A percentile compares a stretch with the other conserved stretches of the same genome.
Evolutionary conservation across 2,888 invertebrate genomes (phyloP).

Genomic region (Cantharis lateralis): DNA sequence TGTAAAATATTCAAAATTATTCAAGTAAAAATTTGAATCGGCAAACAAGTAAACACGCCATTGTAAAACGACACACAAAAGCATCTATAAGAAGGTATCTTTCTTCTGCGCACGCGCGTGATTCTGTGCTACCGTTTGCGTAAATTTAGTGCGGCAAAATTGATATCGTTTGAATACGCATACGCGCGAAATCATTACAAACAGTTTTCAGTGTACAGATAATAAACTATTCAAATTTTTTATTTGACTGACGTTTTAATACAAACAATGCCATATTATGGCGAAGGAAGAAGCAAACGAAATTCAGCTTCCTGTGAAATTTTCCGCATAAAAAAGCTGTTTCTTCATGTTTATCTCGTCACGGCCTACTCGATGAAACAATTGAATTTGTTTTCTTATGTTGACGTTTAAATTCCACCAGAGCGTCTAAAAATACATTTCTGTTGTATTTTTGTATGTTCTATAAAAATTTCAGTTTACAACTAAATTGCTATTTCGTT

Average conservation of each 20-base stretch:
- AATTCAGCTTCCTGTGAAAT: too few species aligned
- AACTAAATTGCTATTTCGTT: background rate
- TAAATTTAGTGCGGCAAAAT: background rate
- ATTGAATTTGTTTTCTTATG: background rate
- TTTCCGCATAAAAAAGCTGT: too few species aligned
- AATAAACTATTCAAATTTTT: background rate
- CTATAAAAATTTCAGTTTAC: background rate
- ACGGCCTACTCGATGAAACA: background rate
- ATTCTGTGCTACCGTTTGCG: background rate
- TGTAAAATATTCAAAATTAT: conserved; percentile 2
- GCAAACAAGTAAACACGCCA: conserved; percentile 31
- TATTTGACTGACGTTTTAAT: too few species aligned
- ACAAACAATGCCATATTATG: too few species aligned
- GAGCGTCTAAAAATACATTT: background rate
- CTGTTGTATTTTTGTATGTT: background rate
- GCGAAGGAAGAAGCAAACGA: too few species aligned
- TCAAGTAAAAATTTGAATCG: conserved; percentile 14
- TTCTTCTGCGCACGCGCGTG: conserved; percentile 9
- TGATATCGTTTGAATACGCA: background rate
- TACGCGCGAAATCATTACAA: background rate
- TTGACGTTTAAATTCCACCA: background rate
- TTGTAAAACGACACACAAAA: conserved; percentile 33
- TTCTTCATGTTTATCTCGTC: background rate
- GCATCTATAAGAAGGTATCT: conserved; percentile 20
- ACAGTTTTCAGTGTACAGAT: background rate